Evolutionary conservation across 2,888 invertebrate genomes (phyloP), one percentile per base, ranked within the genome.

Genomic region (Poecilobothrus nobilitatus): DNA sequence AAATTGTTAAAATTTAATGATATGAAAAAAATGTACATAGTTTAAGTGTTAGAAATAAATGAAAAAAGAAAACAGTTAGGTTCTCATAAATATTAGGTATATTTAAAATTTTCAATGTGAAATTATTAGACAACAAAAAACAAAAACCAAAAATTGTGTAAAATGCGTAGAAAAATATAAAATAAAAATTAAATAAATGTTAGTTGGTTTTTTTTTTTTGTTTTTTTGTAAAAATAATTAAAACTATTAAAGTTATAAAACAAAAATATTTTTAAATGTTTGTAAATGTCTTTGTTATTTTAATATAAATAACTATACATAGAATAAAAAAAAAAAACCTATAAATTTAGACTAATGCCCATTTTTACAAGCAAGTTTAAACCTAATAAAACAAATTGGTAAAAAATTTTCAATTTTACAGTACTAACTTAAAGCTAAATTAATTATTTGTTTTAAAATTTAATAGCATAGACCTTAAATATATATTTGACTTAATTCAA

Each of bases 231-330:
- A 53, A 18, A 18, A 53, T 44, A 53, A 53, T 6, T 12, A 53
- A 53, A 53, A 53, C 9, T 53, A 53, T 18, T 12, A n/a, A 18
- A 44, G 12, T 10, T 10, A 44, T 44, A 44, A 44, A 44, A 44
- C 10, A 44, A 53, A 27, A 53, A 53, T 53, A 53, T 53, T 53
- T 53, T 53, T 53, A 53, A 53, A 53, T 53, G 53, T 53, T 53
- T 53, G 53, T 53, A 53, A 53, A 53, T 53, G 53, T 53, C 53
- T 53, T 53, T 53, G 53, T 53, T 53, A 53, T 53, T 15, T 18
- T 2, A 53, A 53, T 12, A 27, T 41, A 41, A 41, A 41, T 27
- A 27, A 27, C 27, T 27, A 4, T 4, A 27, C 27, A 4, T 4
- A 27, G 27, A 27, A 27, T 27, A 27, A 27, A 27, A 27, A 2